Percentiles rank a stretch among this genome's conserved stretches.
Evolutionary conservation across 2,797 vertebrate species (phyloP).

Genomic region (Girardinus metallicus): DNA sequence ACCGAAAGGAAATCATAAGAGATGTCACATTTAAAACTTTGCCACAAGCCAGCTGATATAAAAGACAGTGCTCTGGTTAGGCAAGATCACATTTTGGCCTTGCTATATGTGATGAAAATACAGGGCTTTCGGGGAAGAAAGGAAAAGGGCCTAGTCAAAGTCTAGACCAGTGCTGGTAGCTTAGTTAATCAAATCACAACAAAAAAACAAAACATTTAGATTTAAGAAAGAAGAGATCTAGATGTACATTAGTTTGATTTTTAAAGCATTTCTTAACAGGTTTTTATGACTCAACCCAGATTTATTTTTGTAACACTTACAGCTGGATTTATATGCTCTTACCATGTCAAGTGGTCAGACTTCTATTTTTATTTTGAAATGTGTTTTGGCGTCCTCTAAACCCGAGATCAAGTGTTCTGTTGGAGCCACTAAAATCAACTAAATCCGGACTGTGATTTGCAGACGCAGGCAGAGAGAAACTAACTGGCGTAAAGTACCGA

Average conservation of each 20-base stretch:
- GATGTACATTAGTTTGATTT: not conserved
- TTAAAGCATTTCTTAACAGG: not conserved
- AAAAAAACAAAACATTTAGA: not conserved
- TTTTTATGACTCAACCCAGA: not conserved
- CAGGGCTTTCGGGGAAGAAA: not conserved
- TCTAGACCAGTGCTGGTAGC: not conserved
- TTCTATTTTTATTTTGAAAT: not conserved
- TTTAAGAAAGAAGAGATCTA: not conserved
- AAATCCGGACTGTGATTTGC: conserved; percentile 41
- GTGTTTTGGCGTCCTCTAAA: not conserved
- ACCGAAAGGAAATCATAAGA: too few relatives aligned
- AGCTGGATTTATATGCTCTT: not conserved
- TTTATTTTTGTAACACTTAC: not conserved
- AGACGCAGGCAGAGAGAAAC: conserved; percentile 51
- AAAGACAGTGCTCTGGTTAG: not conserved
- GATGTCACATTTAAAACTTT: too few relatives aligned
- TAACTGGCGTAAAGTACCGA: conserved; percentile 59
- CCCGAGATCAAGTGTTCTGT: not conserved
- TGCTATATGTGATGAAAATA: not conserved
- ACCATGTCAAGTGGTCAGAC: not conserved
- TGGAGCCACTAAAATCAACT: conserved; percentile 17
- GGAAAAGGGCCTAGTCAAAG: not conserved
- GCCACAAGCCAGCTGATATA: not conserved
- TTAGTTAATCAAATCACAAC: conserved; percentile 6
- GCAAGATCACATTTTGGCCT: not conserved